A percentile compares a stretch with the other conserved stretches of the same genome.
phyloP scores from a whole-genome alignment of 2,888 invertebrate genomes.

The Drosophila sordidapex region DNA sequence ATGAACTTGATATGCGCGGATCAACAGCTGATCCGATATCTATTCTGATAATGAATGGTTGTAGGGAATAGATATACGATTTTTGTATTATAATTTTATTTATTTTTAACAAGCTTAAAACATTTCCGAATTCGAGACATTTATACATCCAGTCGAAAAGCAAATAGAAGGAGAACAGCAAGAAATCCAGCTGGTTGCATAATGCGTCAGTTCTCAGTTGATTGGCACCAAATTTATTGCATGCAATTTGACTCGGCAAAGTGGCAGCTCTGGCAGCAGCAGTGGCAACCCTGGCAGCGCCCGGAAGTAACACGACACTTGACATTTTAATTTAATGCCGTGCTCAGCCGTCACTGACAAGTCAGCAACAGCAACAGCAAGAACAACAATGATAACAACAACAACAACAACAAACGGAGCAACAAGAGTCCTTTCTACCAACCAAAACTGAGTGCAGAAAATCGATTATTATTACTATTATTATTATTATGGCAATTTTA shows the following conservation, averaged over 20 bases:
- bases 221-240: constrained; percentile 78
- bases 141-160: constrained; percentile 32
- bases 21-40: too few relatives aligned
- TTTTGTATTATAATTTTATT: neutral
- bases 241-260: constrained; percentile 77
- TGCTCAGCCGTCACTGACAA: constrained; percentile 64
- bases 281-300: constrained; percentile 65
- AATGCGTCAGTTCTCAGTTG: constrained; percentile 70
- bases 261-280: constrained; percentile 40
- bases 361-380: constrained; percentile 34
- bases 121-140: neutral
- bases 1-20: neutral
- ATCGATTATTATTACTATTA: constrained; percentile 59
- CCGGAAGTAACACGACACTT: constrained; percentile 80
- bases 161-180: constrained; percentile 8
- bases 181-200: constrained; percentile 51
- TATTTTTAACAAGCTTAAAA: neutral
- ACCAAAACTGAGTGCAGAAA: constrained; percentile 16
- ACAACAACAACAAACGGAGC: constrained; percentile 3
- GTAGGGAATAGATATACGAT: neutral
- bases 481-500: constrained; percentile 19
- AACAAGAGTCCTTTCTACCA: constrained; percentile 10
- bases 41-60: neutral
- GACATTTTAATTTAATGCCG: constrained; percentile 80
- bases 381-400: constrained; percentile 16